phyloP scores from a whole-genome alignment of 2,113 vertebrate genomes.

The Rhineura floridana region DNA sequence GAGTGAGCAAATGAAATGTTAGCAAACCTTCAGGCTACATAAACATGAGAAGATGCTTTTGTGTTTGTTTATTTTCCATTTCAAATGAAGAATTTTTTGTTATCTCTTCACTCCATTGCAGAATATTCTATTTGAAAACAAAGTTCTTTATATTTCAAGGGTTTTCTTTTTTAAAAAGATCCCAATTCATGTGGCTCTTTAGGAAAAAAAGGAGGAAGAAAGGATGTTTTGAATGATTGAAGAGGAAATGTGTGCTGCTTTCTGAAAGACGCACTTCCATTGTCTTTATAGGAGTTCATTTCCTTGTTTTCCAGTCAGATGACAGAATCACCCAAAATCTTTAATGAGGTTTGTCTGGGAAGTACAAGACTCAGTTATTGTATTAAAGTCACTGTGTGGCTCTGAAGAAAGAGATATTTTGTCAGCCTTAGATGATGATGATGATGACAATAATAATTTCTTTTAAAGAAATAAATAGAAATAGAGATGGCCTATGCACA shows the following conservation, averaged over 20 bases:
- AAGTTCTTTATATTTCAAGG: not conserved
- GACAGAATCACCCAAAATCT: not conserved
- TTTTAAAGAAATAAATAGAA: not conserved
- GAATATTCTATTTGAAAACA: conserved; percentile 27
- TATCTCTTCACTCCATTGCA: not conserved
- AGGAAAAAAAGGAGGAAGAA: not conserved
- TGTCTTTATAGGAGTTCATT: conserved; percentile 9
- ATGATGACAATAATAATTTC: not conserved
- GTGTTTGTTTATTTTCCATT: conserved; percentile 34
- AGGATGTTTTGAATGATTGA: not conserved
- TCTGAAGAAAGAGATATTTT: not conserved
- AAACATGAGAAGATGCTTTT: conserved; percentile 6
- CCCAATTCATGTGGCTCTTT: not conserved
- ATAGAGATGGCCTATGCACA: not conserved
- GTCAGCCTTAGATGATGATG: not conserved
- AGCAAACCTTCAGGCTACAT: not conserved
- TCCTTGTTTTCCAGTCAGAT: not conserved
- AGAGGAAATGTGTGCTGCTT: not conserved
- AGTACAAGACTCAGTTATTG: not conserved
- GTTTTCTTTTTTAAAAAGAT: conserved; percentile 9
- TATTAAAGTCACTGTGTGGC: not conserved
- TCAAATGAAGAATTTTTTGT: conserved; percentile 1
- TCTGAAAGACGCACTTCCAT: not conserved
- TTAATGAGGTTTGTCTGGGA: not conserved
- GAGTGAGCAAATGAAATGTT: conserved; percentile 37